Conservation (phyloP, 2,113 vertebrate species). For the Cygnus atratus region DNA sequence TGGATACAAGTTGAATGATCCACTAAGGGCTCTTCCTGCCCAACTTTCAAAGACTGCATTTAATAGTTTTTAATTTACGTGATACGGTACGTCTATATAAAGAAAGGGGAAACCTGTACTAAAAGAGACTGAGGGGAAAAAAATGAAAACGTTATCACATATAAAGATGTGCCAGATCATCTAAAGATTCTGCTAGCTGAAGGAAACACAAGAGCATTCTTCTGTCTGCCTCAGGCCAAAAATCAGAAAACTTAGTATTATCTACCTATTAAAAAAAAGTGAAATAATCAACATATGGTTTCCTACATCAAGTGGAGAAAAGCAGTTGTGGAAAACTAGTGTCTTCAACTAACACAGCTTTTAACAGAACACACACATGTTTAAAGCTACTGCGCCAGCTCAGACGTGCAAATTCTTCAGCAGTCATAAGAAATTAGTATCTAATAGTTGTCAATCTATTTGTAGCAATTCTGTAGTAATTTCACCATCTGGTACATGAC, state of each 20-base stretch:
- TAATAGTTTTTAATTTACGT: neutral
- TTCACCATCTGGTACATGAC: neutral
- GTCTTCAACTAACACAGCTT: neutral
- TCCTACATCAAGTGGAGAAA: neutral
- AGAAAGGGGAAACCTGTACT: neutral
- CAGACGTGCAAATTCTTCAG: neutral
- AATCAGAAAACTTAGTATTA: neutral
- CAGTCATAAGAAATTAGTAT: neutral
- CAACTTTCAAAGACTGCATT: neutral
- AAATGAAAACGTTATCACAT: neutral
- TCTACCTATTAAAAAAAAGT: neutral
- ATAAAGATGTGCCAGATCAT: neutral
- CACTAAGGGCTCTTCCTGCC: neutral
- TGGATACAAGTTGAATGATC: neutral
- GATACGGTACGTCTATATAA: neutral
- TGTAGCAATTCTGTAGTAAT: neutral
- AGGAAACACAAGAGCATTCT: neutral
- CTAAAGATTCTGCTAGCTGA: neutral
- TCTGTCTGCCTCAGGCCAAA: neutral
- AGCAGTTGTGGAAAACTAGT: neutral
- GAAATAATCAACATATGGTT: neutral
- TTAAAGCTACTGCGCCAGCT: neutral
- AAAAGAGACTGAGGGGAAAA: neutral
- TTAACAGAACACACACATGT: neutral
- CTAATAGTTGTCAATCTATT: neutral